Evolutionary conservation across 2,797 vertebrate species (phyloP).

Genomic region (Danionella dracula): DNA sequence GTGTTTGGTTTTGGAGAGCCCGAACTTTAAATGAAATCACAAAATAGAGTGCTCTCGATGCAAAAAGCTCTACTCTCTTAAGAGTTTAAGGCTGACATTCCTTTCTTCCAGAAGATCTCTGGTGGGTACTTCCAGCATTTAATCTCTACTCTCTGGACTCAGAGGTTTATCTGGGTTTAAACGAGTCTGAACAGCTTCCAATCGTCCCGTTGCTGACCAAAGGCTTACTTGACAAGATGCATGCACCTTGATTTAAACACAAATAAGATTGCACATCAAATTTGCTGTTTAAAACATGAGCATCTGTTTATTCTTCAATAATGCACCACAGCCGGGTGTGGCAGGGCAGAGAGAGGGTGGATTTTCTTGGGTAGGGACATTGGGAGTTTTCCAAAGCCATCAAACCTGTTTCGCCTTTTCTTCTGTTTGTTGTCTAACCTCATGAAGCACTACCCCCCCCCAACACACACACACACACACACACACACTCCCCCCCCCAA

Average conservation of each 20-base stretch:
- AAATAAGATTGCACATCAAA: no score
- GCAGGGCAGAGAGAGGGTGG: background rate
- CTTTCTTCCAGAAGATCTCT: background rate
- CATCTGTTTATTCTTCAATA: background rate
- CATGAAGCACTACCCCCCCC: constrained; percentile 30
- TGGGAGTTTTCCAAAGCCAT: constrained; percentile 35
- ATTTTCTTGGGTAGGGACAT: constrained; percentile 26
- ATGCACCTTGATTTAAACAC: background rate
- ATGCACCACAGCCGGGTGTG: constrained; percentile 18
- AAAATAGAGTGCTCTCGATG: no score
- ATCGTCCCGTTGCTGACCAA: background rate
- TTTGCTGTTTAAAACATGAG: no score
- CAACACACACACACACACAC: no score
- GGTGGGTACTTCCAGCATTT: background rate
- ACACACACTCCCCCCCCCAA: no score
- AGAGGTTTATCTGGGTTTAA: constrained; percentile 6
- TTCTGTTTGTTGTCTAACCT: constrained; percentile 21
- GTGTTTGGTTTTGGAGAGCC: background rate
- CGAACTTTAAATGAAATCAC: no score
- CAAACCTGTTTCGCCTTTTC: constrained; percentile 38
- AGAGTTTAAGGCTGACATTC: background rate
- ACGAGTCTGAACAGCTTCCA: constrained; percentile 33
- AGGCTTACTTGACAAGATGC: background rate
- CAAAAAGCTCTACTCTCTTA: no score
- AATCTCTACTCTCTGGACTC: background rate